Percentiles rank a stretch among this genome's conserved stretches.
These are phyloP conservation scores for Babyrousa celebensis DNA, from an alignment of 2,797 vertebrate genomes.

Conservation along the genomic window DNA sequence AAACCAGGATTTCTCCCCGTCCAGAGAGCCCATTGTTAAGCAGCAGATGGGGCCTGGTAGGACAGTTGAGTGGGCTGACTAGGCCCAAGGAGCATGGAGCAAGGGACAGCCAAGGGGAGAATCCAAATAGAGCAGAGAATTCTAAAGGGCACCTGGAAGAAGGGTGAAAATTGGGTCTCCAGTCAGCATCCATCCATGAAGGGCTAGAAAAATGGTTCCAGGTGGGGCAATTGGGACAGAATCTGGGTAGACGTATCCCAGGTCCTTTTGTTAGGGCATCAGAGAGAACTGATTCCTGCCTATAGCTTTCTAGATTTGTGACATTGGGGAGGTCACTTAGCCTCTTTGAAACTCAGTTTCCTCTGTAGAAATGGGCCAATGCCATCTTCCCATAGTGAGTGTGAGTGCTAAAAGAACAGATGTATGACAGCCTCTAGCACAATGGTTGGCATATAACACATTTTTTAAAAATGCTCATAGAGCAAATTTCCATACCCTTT, in stretches of 20 bases:
- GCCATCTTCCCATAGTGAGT: not conserved
- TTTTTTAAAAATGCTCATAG: not conserved
- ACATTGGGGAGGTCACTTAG: slow-evolving; percentile 20
- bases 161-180: not conserved
- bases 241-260: not conserved
- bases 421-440: not conserved
- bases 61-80: not conserved
- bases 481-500: slow-evolving; percentile 10
- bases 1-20: not conserved
- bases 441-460: not conserved
- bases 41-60: not conserved
- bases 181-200: not conserved
- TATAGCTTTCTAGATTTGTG: not conserved
- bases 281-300: not conserved
- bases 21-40: not conserved
- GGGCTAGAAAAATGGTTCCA: not conserved
- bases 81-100: not conserved
- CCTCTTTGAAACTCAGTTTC: not conserved
- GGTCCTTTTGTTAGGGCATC: not conserved
- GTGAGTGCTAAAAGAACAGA: not conserved
- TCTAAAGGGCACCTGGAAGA: not conserved
- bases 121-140: not conserved
- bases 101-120: not conserved
- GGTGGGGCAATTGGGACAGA: not conserved
- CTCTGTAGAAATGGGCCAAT: not conserved